Conservation (phyloP, 1,140 invertebrate species). For the Battus philenor region DNA sequence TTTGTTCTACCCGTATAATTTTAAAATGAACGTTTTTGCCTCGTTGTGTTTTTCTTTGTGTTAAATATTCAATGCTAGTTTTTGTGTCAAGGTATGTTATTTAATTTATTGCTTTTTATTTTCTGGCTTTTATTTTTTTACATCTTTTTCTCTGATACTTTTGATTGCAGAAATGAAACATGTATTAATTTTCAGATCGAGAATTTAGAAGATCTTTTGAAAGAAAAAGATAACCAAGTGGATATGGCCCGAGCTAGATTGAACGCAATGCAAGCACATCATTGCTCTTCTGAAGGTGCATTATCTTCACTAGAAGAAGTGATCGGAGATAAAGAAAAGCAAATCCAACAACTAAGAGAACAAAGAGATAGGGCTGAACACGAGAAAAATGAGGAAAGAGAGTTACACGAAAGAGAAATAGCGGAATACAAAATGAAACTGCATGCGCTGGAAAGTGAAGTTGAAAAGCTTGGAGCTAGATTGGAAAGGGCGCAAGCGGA, state of each 20-base stretch:
- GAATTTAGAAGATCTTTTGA: slow-evolving; percentile 96
- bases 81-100: slow-evolving; percentile 31
- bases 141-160: slow-evolving; percentile 2
- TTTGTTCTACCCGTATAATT: slow-evolving; percentile 14
- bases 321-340: slow-evolving; percentile 97
- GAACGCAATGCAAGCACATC: slow-evolving; percentile 93
- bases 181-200: slow-evolving; percentile 85
- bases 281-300: slow-evolving; percentile 94
- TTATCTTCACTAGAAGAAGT: slow-evolving; percentile 95
- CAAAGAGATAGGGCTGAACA: slow-evolving; percentile 96
- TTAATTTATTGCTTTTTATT: slow-evolving; percentile 23
- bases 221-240: slow-evolving; percentile 98
- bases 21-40: slow-evolving; percentile 6
- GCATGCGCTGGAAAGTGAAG: slow-evolving; percentile 91
- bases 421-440: slow-evolving; percentile 97
- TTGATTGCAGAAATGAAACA: background rate
- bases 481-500: slow-evolving; percentile 91
- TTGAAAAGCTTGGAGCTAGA: slow-evolving; percentile 92
- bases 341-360: slow-evolving; percentile 91
- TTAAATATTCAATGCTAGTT: slow-evolving; percentile 22
- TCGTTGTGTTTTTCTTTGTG: slow-evolving; percentile 24
- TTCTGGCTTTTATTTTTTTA: slow-evolving; percentile 17
- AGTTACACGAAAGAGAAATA: slow-evolving; percentile 94
- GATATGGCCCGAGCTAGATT: slow-evolving; percentile 94
- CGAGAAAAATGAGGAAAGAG: slow-evolving; percentile 96